These are phyloP conservation scores for Mesocentrotus franciscanus DNA, from an alignment of 53 echinoderm and acorn worm species.

Conservation along the genomic window DNA sequence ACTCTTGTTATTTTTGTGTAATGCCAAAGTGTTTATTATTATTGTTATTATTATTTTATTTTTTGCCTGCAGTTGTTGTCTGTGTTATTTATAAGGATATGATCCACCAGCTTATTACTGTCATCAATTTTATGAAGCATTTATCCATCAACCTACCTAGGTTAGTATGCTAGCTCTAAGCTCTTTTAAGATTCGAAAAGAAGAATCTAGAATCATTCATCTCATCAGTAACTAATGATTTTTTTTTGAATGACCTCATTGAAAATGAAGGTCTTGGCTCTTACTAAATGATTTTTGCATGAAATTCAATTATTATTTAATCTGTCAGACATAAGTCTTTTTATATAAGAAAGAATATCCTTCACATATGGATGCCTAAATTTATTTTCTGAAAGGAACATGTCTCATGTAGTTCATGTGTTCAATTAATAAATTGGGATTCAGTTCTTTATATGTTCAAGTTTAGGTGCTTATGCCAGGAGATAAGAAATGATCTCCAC, in stretches of 20 bases:
- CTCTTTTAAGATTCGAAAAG: neutral
- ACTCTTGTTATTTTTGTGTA: neutral
- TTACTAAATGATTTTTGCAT: no score
- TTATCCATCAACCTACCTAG: neutral
- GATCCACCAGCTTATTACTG: neutral
- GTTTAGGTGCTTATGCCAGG: neutral
- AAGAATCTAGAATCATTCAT: neutral
- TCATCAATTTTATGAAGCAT: neutral
- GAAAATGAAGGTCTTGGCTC: neutral
- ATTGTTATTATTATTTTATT: neutral
- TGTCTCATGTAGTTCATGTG: neutral
- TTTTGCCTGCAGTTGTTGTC: neutral
- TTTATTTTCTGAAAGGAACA: neutral
- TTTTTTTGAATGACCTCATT: neutral
- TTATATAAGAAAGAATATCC: neutral
- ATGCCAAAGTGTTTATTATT: neutral
- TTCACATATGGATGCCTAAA: neutral
- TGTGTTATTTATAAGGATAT: slow-evolving; percentile 26
- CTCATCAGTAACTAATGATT: neutral
- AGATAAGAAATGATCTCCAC: neutral
- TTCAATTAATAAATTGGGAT: neutral
- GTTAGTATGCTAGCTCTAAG: neutral
- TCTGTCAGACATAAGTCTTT: no score
- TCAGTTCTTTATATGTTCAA: neutral
- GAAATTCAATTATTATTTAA: no score